Evolutionary conservation across 2,888 invertebrate species (phyloP).

Genomic region (Endomychus coccineus): DNA sequence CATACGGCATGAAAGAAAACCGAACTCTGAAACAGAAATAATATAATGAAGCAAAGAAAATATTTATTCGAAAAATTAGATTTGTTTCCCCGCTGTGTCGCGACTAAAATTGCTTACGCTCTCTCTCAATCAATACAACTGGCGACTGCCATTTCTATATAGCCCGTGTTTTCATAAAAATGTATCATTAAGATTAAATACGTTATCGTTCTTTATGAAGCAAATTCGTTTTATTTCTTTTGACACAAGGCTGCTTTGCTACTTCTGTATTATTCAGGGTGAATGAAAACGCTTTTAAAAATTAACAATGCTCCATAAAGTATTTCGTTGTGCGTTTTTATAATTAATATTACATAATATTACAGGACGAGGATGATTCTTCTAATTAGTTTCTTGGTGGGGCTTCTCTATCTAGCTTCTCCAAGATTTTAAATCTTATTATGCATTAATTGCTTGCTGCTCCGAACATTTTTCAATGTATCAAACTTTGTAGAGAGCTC

Average conservation of each 20-base stretch:
- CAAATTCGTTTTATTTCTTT: slow-evolving; percentile 29
- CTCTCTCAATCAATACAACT: slow-evolving; percentile 38
- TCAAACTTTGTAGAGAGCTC: too few species aligned
- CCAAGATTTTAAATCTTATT: too few species aligned
- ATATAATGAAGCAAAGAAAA: slow-evolving; percentile 46
- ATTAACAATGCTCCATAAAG: slow-evolving; percentile 29
- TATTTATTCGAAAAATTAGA: slow-evolving; percentile 47
- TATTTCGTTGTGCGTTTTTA: too few species aligned
- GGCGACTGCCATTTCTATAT: slow-evolving; percentile 38
- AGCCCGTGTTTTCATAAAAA: slow-evolving; percentile 37
- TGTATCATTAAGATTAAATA: slow-evolving; percentile 40
- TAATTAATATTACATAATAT: too few species aligned
- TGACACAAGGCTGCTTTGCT: slow-evolving; percentile 20
- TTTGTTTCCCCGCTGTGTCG: slow-evolving; percentile 42
- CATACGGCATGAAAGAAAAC: slow-evolving; percentile 26
- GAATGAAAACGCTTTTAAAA: slow-evolving; percentile 34
- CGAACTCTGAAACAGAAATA: slow-evolving; percentile 41
- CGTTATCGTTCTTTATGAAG: slow-evolving; percentile 35
- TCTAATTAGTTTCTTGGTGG: neutral
- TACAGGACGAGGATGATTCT: too few species aligned
- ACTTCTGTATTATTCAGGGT: slow-evolving; percentile 34
- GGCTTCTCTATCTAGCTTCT: too few species aligned
- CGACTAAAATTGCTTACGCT: slow-evolving; percentile 35
- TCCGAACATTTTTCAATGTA: too few species aligned
- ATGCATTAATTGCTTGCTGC: too few species aligned